Conservation (phyloP, 2,888 invertebrate genomes). For the Cloeon dipterum region DNA sequence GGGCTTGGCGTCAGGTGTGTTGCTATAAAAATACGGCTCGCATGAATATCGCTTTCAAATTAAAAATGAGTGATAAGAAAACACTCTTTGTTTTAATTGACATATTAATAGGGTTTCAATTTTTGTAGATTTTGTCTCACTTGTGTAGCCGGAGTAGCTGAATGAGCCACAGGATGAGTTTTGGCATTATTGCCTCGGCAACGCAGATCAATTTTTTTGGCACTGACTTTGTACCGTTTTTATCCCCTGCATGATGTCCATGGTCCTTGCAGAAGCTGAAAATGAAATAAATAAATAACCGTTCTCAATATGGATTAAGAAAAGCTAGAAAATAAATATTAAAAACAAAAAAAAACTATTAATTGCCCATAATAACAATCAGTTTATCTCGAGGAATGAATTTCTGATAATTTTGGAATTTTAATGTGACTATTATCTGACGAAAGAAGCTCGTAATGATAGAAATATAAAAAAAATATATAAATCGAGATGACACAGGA, state of each 20-base stretch:
- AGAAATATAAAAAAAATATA: too few species aligned
- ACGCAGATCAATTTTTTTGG: conserved; percentile 79
- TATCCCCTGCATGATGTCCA: conserved; percentile 68
- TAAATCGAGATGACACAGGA: too few species aligned
- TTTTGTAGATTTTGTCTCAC: conserved; percentile 19
- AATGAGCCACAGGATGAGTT: conserved; percentile 67
- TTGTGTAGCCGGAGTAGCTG: conserved; percentile 77
- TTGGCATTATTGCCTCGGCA: conserved; percentile 85
- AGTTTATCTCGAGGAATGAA: too few species aligned
- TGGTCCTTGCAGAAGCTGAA: conserved; percentile 77
- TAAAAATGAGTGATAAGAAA: too few species aligned
- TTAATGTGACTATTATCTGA: too few species aligned
- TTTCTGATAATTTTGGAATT: too few species aligned
- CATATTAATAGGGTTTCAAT: too few species aligned
- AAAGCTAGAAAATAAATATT: not conserved
- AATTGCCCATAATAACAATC: too few species aligned
- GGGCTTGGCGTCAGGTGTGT: conserved; percentile 26
- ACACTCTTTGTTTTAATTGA: too few species aligned
- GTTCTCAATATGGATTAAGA: too few species aligned
- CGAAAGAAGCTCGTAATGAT: too few species aligned
- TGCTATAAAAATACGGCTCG: conserved; percentile 15
- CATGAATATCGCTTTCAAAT: conserved; percentile 40
- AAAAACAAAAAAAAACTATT: too few species aligned
- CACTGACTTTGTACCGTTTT: conserved; percentile 42
- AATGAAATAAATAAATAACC: conserved; percentile 9